Evolutionary conservation across 2,888 invertebrate genomes (phyloP).

Genomic region (Eupithecia subfuscata): DNA sequence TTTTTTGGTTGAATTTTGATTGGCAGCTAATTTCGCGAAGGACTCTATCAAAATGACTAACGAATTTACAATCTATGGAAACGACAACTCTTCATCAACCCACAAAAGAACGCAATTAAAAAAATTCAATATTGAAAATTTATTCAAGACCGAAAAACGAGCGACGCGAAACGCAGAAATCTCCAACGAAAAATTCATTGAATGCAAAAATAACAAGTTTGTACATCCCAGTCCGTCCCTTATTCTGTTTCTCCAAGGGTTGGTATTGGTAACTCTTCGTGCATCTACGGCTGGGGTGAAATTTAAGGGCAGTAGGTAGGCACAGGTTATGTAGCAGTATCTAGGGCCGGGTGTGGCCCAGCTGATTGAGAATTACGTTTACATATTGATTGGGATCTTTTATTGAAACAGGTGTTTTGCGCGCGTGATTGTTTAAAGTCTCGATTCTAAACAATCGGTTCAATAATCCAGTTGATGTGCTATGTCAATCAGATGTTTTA

Average conservation of each 20-base stretch:
- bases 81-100: neutral
- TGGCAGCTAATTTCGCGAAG: neutral
- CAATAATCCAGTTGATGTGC: neutral
- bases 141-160: slow-evolving; percentile 22
- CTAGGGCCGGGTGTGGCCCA: slow-evolving; percentile 68
- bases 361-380: slow-evolving; percentile 62
- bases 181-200: slow-evolving; percentile 24
- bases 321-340: slow-evolving; percentile 21
- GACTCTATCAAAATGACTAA: neutral
- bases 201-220: slow-evolving; percentile 19
- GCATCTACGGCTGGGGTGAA: slow-evolving; percentile 24
- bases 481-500: neutral
- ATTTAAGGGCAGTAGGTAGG: slow-evolving; percentile 30
- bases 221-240: slow-evolving; percentile 27
- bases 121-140: slow-evolving; percentile 28
- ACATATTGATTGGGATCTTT: slow-evolving; percentile 71
- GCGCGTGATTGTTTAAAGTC: slow-evolving; percentile 46
- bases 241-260: slow-evolving; percentile 17
- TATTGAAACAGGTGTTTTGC: slow-evolving; percentile 61
- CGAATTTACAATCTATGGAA: neutral
- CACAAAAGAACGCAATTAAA: slow-evolving; percentile 9
- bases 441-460: slow-evolving; percentile 3
- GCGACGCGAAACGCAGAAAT: slow-evolving; percentile 17
- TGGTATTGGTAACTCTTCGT: neutral
- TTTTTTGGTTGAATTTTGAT: neutral